phyloP scores from a whole-genome alignment of 2,888 invertebrate genomes.

The Sarcophaga rosellei region DNA sequence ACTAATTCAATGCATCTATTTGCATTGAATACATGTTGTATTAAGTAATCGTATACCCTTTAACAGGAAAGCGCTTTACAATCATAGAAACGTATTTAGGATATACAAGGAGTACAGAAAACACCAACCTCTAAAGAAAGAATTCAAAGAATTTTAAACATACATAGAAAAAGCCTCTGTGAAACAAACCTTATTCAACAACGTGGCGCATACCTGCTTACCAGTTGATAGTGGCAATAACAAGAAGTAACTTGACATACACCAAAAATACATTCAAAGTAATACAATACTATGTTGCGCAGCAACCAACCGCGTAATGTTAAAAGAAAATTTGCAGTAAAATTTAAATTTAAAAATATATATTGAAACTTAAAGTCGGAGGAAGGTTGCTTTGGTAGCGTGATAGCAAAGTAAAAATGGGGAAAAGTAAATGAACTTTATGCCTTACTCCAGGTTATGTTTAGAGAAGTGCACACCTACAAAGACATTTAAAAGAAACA shows the following conservation, averaged over 20 bases:
- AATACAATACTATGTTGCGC: conserved; percentile 30
- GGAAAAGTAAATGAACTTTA: conserved; percentile 48
- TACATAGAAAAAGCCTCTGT: no score
- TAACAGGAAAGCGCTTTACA: neutral
- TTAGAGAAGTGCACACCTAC: conserved; percentile 14
- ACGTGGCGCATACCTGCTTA: neutral
- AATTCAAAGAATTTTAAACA: no score
- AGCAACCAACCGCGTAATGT: neutral
- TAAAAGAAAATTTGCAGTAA: conserved; percentile 21
- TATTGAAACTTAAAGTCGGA: conserved; percentile 14
- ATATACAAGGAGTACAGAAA: neutral
- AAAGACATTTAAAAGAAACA: neutral
- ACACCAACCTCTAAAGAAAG: neutral
- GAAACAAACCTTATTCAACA: no score
- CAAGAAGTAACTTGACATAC: neutral
- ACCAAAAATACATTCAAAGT: conserved; percentile 47
- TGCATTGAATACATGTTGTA: neutral
- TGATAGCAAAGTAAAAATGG: conserved; percentile 13
- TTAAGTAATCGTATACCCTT: neutral
- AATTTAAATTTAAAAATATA: neutral
- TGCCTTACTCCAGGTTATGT: conserved; percentile 32
- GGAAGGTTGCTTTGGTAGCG: conserved; percentile 18
- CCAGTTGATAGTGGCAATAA: neutral
- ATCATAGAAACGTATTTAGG: neutral
- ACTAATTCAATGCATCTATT: no score